A percentile compares a stretch with the other conserved stretches of the same genome.
Evolutionary conservation across 2,113 vertebrate genomes (phyloP).

Genomic region (Pardalotus punctatus): DNA sequence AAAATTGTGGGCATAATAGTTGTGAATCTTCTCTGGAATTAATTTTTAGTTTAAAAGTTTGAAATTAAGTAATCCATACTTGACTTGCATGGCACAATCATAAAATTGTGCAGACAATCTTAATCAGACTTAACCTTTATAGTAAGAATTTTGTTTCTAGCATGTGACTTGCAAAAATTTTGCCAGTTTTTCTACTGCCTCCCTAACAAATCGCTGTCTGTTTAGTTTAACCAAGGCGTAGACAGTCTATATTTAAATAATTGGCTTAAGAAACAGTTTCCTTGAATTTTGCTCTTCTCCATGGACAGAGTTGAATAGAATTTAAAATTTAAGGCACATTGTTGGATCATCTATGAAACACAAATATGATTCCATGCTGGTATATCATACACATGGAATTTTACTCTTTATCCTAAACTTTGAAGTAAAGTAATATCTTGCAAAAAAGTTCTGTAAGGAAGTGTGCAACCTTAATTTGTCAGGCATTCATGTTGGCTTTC

Average conservation of each 20-base stretch:
- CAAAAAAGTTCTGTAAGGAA: background rate
- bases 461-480: background rate
- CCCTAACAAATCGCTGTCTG: background rate
- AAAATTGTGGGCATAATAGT: background rate
- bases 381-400: background rate
- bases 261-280: background rate
- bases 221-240: background rate
- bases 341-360: background rate
- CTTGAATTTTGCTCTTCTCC: background rate
- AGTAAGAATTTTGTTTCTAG: background rate
- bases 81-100: background rate
- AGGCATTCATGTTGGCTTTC: background rate
- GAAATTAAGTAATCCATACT: background rate
- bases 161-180: background rate
- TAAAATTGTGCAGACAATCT: background rate
- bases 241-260: background rate
- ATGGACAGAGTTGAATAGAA: background rate
- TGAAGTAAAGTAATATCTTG: background rate
- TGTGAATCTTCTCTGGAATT: background rate
- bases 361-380: background rate
- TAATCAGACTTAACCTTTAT: background rate
- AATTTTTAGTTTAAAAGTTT: background rate
- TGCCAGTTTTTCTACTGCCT: background rate
- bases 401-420: background rate
- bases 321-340: background rate